These are phyloP conservation scores for Acyrthosiphon pisum DNA, from an alignment of 1,140 invertebrate genomes.

Conservation along the genomic window DNA sequence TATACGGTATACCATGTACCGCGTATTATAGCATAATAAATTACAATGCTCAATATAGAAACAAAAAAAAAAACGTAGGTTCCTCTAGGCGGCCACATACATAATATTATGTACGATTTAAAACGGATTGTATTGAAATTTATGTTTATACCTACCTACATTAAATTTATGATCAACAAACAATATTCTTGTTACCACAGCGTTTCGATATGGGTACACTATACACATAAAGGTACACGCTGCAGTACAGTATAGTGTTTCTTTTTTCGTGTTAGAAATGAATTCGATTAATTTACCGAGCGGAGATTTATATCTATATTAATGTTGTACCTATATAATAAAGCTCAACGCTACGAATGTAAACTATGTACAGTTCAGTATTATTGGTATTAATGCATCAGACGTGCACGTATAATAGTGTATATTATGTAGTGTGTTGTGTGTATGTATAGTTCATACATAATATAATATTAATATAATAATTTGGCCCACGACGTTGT, in stretches of 20 bases:
- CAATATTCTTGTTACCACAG: not conserved
- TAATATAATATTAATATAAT: not conserved
- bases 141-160: not conserved
- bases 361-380: not conserved
- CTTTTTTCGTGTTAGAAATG: not conserved
- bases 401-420: not conserved
- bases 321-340: not conserved
- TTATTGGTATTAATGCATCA: not conserved
- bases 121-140: not conserved
- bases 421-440: not conserved
- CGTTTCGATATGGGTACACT: not conserved
- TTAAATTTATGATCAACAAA: slow-evolving; percentile 13
- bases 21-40: not conserved
- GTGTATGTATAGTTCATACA: not conserved
- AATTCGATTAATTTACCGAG: not conserved
- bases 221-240: not conserved
- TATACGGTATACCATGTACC: not conserved
- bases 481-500: not conserved
- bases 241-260: not conserved
- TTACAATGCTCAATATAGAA: not conserved
- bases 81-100: not conserved
- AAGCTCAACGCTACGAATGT: not conserved
- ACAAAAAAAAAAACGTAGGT: not conserved
- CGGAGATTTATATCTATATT: not conserved
- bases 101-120: slow-evolving; percentile 3